Conservation (phyloP, 2,888 invertebrate genomes). For the Xanthia icteritia region DNA sequence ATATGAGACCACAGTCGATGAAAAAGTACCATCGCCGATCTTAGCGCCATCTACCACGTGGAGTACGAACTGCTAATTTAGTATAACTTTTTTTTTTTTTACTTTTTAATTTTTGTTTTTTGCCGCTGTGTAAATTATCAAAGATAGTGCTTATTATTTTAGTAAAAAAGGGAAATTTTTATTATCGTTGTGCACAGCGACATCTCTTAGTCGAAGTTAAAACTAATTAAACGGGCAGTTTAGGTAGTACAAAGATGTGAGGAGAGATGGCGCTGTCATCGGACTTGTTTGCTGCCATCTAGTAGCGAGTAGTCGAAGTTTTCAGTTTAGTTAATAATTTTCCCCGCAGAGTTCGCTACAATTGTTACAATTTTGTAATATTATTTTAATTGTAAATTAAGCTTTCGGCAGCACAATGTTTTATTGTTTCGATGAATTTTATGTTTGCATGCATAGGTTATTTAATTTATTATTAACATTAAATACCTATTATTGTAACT, state of each 20-base stretch:
- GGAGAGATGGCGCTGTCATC: conserved; percentile 29
- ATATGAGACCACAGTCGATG: too few relatives aligned
- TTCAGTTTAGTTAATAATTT: background rate
- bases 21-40: background rate
- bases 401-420: background rate
- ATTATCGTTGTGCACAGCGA: background rate
- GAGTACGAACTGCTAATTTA: background rate
- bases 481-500: too few relatives aligned
- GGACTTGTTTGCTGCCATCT: conserved; percentile 53
- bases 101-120: background rate
- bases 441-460: background rate
- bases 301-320: conserved; percentile 52
- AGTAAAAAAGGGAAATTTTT: accelerated
- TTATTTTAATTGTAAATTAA: too few relatives aligned
- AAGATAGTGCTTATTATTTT: background rate
- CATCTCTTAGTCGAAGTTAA: conserved; percentile 2
- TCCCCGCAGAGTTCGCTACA: conserved; percentile 46
- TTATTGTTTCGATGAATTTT: background rate
- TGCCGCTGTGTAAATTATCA: too few relatives aligned
- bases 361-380: too few relatives aligned
- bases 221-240: background rate
- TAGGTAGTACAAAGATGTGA: accelerated
- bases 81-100: background rate
- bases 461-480: background rate
- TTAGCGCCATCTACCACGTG: conserved; percentile 17